These are phyloP conservation scores for Drosophila pruinosa DNA, from an alignment of 1,140 invertebrate species.

Conservation along the genomic window DNA sequence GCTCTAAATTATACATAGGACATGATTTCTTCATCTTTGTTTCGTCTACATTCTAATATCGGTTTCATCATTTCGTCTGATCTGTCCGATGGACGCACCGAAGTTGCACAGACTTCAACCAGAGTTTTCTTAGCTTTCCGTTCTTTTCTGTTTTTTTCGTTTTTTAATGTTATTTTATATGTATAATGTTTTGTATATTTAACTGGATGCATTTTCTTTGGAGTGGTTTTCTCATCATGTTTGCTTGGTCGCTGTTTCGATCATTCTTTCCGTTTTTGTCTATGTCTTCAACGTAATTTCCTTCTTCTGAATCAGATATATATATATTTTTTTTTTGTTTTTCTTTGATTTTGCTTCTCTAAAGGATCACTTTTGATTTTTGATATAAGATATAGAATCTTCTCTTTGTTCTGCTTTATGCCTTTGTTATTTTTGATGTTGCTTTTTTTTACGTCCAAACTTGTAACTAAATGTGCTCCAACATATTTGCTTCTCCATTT, in stretches of 20 bases:
- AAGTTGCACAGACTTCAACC: constrained; percentile 5
- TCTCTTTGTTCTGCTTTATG: neutral
- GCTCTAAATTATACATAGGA: constrained; percentile 30
- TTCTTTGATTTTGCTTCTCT: neutral
- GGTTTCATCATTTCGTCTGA: neutral
- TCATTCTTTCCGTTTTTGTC: neutral
- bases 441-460: neutral
- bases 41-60: constrained; percentile 26
- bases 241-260: constrained; percentile 14
- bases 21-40: constrained; percentile 11
- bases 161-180: constrained; percentile 10
- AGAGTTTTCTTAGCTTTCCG: neutral
- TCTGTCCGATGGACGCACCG: neutral
- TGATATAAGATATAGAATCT: neutral
- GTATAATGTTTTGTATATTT: constrained; percentile 38
- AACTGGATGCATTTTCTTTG: constrained; percentile 74
- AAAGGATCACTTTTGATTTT: neutral
- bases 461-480: neutral
- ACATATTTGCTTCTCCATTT: constrained; percentile 11
- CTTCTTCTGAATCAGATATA: neutral
- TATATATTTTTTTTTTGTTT: neutral
- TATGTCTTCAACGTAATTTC: neutral
- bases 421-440: neutral
- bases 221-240: constrained; percentile 49
- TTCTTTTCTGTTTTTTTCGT: neutral